Conservation (phyloP, 2,113 vertebrate species). For the Blennius ocellaris region DNA sequence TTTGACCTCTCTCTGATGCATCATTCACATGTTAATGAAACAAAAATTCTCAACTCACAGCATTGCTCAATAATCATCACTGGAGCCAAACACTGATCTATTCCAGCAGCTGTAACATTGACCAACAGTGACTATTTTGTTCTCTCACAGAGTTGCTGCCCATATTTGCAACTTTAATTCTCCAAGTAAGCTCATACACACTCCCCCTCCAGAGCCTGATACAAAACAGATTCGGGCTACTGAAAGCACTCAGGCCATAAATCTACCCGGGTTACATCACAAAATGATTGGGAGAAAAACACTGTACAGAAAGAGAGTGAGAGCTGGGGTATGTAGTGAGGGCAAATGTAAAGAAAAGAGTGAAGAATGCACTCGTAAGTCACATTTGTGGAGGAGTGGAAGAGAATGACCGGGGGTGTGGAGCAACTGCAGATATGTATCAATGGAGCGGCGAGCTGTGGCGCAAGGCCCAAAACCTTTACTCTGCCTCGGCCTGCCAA, state of each 20-base stretch:
- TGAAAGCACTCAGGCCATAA: slow-evolving; percentile 41
- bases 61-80: slow-evolving; percentile 49
- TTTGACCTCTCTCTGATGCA: background rate
- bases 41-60: slow-evolving; percentile 13
- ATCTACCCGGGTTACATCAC: slow-evolving; percentile 30
- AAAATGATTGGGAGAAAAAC: slow-evolving; percentile 12
- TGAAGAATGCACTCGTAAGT: slow-evolving; percentile 48
- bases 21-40: slow-evolving; percentile 18
- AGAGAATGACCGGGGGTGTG: slow-evolving; percentile 38
- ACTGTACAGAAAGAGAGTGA: slow-evolving; percentile 16
- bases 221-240: slow-evolving; percentile 65
- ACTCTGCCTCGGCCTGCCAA: slow-evolving; percentile 71
- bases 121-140: slow-evolving; percentile 50
- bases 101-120: slow-evolving; percentile 59
- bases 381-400: slow-evolving; percentile 27
- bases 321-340: slow-evolving; percentile 2
- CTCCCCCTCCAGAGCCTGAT: slow-evolving; percentile 54
- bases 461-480: slow-evolving; percentile 50
- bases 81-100: slow-evolving; percentile 54
- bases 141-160: slow-evolving; percentile 44
- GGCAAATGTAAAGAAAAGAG: slow-evolving; percentile 36
- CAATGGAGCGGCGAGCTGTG: slow-evolving; percentile 62
- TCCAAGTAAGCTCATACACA: slow-evolving; percentile 29
- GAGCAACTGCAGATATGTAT: slow-evolving; percentile 69
- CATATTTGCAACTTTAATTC: slow-evolving; percentile 43